Evolutionary conservation across 2,113 vertebrate species (phyloP), one percentile per base, ranked within the genome.

Genomic region (Hemichromis elongatus): DNA sequence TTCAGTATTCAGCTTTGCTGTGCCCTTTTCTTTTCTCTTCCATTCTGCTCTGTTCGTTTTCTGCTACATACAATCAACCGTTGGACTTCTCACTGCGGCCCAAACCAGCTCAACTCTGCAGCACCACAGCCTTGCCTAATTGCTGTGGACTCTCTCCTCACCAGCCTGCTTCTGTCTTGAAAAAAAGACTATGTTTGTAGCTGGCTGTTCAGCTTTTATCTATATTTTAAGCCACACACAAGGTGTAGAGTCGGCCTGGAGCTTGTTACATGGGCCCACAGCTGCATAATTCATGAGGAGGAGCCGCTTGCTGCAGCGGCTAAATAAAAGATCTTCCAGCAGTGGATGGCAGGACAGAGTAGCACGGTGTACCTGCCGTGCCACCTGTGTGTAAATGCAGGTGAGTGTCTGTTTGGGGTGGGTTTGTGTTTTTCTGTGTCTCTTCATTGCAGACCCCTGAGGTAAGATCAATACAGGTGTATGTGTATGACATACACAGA

Each of bases 211-310:
- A 96, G 97, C 97, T 98, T 98, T 98, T 98, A 98, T 98, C 97
- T 98, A 98, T 98, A 98, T 98, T 98, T 98, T 97, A 98, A 98
- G 97, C 97, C 97, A 96, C 97, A 98, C 97, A 97, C 97, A 97
- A 98, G 97, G 97, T 98, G 97, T 97, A 97, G 96, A 97, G 96
- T 96, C 95, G 95, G 96, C 96, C 97, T 95, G 96, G 95, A 97
- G 97, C 97, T 96, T 97, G 97, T 98, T 98, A 97, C 96, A 96
- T 96, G 96, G 96, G 93, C 94, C 96, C 95, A 90, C 90, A 55
- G 85, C 94, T 98, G 96, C 97, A 98, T 98, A 95, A 98, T 98
- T 96, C 95, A 98, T 97, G 96, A 96, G 93, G 78, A 92, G 96
- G 96, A 96, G 96, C 96, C 90, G 94, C 96, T 97, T 91, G 88